Evolutionary conservation across 2,888 invertebrate species (phyloP).

Genomic region (Pachymerium ferrugineum): DNA sequence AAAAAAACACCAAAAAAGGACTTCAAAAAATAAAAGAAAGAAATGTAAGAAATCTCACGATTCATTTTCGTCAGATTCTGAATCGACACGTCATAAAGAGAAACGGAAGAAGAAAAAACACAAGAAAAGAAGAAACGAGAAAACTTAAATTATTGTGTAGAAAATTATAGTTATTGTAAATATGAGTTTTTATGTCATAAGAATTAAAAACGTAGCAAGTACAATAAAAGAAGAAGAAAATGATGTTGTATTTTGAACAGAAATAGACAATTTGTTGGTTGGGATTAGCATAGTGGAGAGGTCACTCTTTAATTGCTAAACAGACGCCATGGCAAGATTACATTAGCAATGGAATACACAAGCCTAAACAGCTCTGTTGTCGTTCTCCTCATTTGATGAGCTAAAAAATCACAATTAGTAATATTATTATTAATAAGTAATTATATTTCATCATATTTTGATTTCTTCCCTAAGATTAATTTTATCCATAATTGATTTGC

Average conservation of each 20-base stretch:
- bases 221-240: too few relatives aligned
- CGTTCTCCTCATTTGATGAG: neutral
- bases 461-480: neutral
- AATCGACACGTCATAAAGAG: neutral
- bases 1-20: neutral
- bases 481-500: neutral
- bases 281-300: neutral
- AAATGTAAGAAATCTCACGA: slow-evolving; percentile 10
- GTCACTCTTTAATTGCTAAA: neutral
- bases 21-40: slow-evolving; percentile 5
- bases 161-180: neutral
- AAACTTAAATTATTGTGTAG: neutral
- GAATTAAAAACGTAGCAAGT: neutral
- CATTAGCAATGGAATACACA: neutral
- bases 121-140: neutral
- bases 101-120: slow-evolving; percentile 17
- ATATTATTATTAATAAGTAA: neutral
- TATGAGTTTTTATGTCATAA: neutral
- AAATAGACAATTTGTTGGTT: neutral
- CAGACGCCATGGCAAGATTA: neutral
- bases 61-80: neutral
- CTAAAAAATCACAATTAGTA: neutral
- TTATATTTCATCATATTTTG: neutral
- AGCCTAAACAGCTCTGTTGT: neutral
- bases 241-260: neutral